Conservation (phyloP, 2,113 vertebrate genomes). For the Laticauda colubrina region DNA sequence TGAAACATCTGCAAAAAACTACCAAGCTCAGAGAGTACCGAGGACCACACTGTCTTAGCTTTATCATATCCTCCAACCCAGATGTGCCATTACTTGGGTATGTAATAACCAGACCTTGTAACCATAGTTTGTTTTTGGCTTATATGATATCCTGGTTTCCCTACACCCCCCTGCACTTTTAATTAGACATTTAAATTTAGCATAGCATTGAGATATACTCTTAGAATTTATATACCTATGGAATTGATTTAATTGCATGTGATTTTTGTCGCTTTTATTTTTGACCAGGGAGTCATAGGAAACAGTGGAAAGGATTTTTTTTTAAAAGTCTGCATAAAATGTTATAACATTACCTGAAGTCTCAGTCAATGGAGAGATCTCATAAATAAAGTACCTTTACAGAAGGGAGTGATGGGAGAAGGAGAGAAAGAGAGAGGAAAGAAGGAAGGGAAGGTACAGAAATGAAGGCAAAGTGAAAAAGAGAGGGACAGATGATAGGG, state of each 20-base stretch:
- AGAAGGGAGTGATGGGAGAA: background rate
- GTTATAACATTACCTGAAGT: background rate
- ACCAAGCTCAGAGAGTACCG: background rate
- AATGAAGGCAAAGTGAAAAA: background rate
- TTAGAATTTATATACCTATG: background rate
- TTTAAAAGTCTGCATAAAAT: background rate
- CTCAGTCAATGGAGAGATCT: background rate
- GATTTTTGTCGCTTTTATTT: background rate
- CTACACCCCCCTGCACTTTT: background rate
- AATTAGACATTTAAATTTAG: background rate
- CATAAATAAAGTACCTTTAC: background rate
- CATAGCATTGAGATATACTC: background rate
- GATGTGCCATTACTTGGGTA: background rate
- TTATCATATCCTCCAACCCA: background rate
- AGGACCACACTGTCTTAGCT: background rate
- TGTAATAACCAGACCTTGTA: background rate
- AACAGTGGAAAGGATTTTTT: background rate
- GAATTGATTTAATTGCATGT: background rate
- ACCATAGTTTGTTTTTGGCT: background rate
- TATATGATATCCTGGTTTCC: background rate
- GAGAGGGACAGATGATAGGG: background rate
- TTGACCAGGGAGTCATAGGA: background rate
- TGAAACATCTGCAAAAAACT: background rate
- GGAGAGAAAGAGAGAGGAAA: background rate
- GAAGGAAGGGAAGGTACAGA: background rate